Percentiles rank a stretch among this genome's conserved stretches.
These are phyloP conservation scores for Tenthredo distinguenda DNA, from an alignment of 2,888 invertebrate species.

Conservation along the genomic window DNA sequence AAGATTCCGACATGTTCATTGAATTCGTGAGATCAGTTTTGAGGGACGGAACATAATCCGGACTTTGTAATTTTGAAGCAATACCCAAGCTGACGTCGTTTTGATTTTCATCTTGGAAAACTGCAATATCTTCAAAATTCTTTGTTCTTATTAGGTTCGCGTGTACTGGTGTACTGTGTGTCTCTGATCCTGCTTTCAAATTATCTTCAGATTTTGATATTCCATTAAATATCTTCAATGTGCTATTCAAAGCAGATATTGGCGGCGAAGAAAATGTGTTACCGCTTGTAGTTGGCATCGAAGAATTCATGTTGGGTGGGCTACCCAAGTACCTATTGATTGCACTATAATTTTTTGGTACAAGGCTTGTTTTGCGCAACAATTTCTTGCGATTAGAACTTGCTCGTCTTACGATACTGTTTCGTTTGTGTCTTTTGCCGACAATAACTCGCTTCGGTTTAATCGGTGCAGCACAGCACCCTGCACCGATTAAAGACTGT, in stretches of 20 bases:
- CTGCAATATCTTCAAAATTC: conserved; percentile 63
- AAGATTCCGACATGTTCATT: conserved; percentile 20
- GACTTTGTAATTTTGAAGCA: conserved; percentile 26
- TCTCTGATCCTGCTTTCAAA: conserved; percentile 39
- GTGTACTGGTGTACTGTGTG: conserved; percentile 4
- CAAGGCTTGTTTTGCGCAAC: conserved; percentile 9
- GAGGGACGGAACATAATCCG: neutral
- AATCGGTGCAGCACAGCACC: conserved; percentile 60
- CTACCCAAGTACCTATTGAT: conserved; percentile 58
- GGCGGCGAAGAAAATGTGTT: conserved; percentile 32
- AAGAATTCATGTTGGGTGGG: conserved; percentile 60
- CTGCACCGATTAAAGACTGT: conserved; percentile 58
- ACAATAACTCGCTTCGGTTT: conserved; percentile 62
- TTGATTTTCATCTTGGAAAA: conserved; percentile 64
- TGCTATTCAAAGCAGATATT: neutral
- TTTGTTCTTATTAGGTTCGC: conserved; percentile 59
- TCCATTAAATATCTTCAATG: neutral
- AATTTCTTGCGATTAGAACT: conserved; percentile 60
- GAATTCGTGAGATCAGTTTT: conserved; percentile 21
- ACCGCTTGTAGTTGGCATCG: conserved; percentile 58
- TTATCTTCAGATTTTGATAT: conserved; percentile 62
- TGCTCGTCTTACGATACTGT: conserved; percentile 65
- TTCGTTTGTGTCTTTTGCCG: conserved; percentile 64
- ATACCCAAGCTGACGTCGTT: conserved; percentile 57
- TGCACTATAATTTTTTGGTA: conserved; percentile 45